Base-by-base conservation (phyloP, 2,113 vertebrate species). In the Mola mola region DNA sequence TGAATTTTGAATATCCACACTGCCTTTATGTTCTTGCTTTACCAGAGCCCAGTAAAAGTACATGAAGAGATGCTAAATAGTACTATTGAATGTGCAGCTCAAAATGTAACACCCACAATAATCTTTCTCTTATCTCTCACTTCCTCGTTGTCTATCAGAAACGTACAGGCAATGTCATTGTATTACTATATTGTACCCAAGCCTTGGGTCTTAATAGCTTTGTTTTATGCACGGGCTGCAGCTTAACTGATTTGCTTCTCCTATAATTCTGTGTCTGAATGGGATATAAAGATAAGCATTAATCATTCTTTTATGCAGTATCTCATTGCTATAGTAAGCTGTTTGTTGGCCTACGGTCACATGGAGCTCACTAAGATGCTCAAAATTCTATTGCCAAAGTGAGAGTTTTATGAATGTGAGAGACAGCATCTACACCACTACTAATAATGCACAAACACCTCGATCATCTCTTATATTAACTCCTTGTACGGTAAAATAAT, bases 241-340 rank as follows among this genome's bases (percentile, higher is more conserved):
- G 57, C 72, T 60, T 79, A 88, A 87, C 72, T 65, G 82, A n/a
- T 77, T 85, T 77, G 78, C 84, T 75, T 74, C 55, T 70, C 8
- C 3, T 64, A 66, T 79, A 70, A 84, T 81, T 77, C 55, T 58
- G 52, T 36, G 75, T 36, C 81, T 84, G 71, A 73, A 79, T 78
- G 84, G 84, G 79, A 79, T 68, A 73, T 78, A 86, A 82, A 87
- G 84, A 88, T 89, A 83, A 82, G 79, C 63, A 72, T 67, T 81
- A 65, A 85, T 87, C 60, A n/a, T 75, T 66, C 57, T 43, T 67
- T 71, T 76, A 49, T 83, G 56, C 78, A 63, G 68, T 87, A 84
- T 79, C 37, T 65, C 62, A 42, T 26, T 55, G 59, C 75, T 49
- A 65, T 59, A 73, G 47, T 66, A 19, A 73, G 74, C 66, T 68